Evolutionary conservation across 2,113 vertebrate genomes (phyloP), one percentile per base, ranked within the genome.

Genomic region (Ia io): DNA sequence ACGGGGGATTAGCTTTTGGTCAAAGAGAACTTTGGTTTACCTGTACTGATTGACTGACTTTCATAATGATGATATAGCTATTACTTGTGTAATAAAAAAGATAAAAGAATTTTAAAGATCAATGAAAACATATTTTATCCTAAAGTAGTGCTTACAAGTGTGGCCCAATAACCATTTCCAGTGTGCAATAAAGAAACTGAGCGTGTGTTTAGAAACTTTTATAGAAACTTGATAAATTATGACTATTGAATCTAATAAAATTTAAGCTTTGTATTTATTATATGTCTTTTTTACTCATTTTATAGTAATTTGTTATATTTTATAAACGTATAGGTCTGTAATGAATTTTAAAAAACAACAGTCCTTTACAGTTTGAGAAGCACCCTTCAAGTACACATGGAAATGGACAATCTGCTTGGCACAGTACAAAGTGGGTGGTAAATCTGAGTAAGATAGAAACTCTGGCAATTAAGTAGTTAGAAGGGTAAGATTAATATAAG

Each of bases 191-290:
- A 88, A 12, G 35, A 95, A 85, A 92, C 2, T 53, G 18, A 76
- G 32, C 61, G 18, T 84, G 9, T 86, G 82, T 73, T 70, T 85
- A 30, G 71, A 70, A 90, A 76, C 16, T 78, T 56, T 61, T 59
- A 87, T 0, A 94, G 51, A 32, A 93, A 49, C 32, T 61, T 79
- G 35, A 59, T 42, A 73, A 51, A 70, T 56, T 74, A 37, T 93
- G 77, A 69, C 23, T 67, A n/a, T 22, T 61, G 12, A 59, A 86
- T 79, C 25, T 88, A 94, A 94, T 95, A 97, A 86, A 95, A 88
- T 69, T 53, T 85, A 35, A 84, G n/a, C 53, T 69, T 91, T 91
- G 13, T 32, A 37, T 78, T 96, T 32, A 37, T 78, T 96, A 88
- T 80, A 42, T 74, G 47, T 85, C 67, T 67, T 78, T 63, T 90